Evolutionary conservation across 2,113 vertebrate genomes (phyloP).

Genomic region (Montifringilla adamsi): DNA sequence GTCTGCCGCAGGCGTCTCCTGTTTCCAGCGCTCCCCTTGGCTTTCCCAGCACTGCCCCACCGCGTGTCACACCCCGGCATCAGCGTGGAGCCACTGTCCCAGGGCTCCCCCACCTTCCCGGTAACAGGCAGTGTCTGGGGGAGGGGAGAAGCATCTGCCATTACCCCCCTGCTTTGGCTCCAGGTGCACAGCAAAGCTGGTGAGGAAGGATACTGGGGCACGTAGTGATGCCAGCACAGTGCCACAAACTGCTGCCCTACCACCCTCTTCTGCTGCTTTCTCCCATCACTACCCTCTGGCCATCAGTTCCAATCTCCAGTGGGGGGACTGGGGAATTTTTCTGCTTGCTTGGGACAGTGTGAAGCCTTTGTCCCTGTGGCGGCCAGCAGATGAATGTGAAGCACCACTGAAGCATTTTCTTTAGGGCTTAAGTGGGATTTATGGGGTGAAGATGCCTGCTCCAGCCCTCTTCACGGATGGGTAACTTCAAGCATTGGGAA

Average conservation of each 20-base stretch:
- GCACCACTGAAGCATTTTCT: not conserved
- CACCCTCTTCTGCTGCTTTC: not conserved
- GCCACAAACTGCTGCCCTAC: not conserved
- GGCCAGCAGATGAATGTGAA: not conserved
- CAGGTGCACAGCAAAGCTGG: not conserved
- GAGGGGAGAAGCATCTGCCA: not conserved
- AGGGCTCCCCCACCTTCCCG: not conserved
- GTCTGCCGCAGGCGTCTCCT: not conserved
- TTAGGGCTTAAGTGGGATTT: not conserved
- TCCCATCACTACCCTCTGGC: not conserved
- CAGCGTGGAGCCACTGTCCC: accelerated
- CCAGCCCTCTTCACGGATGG: not conserved
- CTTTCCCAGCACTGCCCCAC: not conserved
- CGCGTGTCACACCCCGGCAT: accelerated
- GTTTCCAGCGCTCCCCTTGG: not conserved
- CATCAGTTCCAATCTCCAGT: not conserved
- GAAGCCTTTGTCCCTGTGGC: not conserved
- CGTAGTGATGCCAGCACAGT: not conserved
- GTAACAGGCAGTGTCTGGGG: not conserved
- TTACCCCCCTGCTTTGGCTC: not conserved
- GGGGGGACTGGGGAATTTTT: not conserved
- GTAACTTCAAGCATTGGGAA: not conserved
- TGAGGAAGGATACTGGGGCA: not conserved
- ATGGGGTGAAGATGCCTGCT: not conserved
- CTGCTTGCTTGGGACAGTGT: not conserved